These are phyloP conservation scores for Folsomia manolachei DNA, from an alignment of 2,888 invertebrate species.

Conservation along the genomic window DNA sequence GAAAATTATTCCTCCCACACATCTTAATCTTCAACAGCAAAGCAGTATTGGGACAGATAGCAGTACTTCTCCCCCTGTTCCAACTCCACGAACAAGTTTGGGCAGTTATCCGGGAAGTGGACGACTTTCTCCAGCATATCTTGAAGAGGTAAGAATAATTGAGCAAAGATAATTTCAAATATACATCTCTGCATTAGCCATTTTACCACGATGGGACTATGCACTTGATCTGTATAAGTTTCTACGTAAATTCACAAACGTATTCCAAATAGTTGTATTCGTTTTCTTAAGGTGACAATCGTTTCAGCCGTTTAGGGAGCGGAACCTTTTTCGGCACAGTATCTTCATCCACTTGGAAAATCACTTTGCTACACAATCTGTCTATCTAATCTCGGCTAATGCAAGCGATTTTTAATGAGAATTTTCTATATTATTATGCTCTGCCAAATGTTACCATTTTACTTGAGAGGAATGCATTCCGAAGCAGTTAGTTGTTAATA, in stretches of 20 bases:
- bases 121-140: constrained; percentile 33
- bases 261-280: constrained; percentile 11
- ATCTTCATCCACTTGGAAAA: background rate
- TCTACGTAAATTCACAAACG: too few species aligned
- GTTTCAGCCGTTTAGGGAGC: constrained; percentile 47
- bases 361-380: background rate
- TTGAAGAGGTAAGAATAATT: constrained; percentile 47
- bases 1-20: background rate
- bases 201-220: too few species aligned
- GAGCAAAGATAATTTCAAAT: too few species aligned
- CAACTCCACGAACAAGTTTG: constrained; percentile 48
- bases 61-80: constrained; percentile 42
- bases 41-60: background rate
- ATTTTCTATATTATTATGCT: too few species aligned
- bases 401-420: too few species aligned
- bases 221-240: too few species aligned
- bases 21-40: background rate
- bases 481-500: too few species aligned
- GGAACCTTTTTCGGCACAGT: too few species aligned
- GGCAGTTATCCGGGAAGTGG: constrained; percentile 33
- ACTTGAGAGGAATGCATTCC: too few species aligned
- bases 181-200: too few species aligned
- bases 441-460: too few species aligned
- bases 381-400: too few species aligned
- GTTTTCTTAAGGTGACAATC: constrained; percentile 46